Evolutionary conservation across 2,888 invertebrate genomes (phyloP).

Genomic region (Lymantria monacha): DNA sequence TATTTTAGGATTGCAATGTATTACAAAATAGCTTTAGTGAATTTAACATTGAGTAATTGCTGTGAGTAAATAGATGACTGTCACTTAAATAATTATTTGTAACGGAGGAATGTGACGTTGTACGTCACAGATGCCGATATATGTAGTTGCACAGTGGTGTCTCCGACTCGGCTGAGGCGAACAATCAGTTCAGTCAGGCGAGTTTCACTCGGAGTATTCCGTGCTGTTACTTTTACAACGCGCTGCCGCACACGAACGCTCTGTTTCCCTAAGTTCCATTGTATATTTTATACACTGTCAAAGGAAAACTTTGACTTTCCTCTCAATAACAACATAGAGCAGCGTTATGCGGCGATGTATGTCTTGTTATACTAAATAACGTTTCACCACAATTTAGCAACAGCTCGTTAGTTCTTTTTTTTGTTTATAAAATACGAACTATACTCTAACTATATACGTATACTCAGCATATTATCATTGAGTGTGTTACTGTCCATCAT

Average conservation of each 20-base stretch:
- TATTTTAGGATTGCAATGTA: not conserved
- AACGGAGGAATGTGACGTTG: conserved; percentile 65
- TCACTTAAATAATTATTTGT: conserved; percentile 53
- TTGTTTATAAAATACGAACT: too few species aligned
- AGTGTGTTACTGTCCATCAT: too few species aligned
- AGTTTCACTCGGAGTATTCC: conserved; percentile 80
- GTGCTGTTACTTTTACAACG: conserved; percentile 81
- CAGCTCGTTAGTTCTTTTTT: too few species aligned
- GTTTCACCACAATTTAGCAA: too few species aligned
- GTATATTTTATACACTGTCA: conserved; percentile 51
- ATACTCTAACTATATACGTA: too few species aligned
- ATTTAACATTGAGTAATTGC: conserved; percentile 24
- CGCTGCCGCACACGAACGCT: conserved; percentile 79
- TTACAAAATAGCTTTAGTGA: conserved; percentile 14
- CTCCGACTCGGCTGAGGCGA: conserved; percentile 31
- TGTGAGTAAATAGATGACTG: conserved; percentile 41
- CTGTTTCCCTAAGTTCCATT: conserved; percentile 78
- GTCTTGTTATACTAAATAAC: not conserved
- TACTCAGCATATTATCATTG: too few species aligned
- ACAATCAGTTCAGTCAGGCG: conserved; percentile 76
- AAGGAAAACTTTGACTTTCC: conserved; percentile 75
- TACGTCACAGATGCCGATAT: conserved; percentile 6
- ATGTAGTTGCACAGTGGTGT: conserved; percentile 19
- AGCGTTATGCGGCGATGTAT: not conserved
- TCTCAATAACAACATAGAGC: conserved; percentile 36